A percentile compares a stretch with the other conserved stretches of the same genome.
Conservation (phyloP, 2,888 invertebrate species). For the Eledona agricola region DNA sequence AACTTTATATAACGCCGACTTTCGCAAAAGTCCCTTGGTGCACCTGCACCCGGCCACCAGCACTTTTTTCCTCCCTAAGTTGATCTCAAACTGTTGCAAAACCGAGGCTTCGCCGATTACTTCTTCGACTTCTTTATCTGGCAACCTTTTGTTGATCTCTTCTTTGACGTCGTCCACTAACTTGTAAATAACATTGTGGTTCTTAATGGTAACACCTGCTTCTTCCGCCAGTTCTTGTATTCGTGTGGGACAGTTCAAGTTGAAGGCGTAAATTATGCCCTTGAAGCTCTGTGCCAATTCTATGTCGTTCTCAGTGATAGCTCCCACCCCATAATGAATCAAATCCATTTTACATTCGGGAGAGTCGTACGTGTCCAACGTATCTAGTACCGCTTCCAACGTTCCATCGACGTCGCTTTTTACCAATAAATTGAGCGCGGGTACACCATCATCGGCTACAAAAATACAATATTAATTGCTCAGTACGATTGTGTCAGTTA, state of each 20-base stretch:
- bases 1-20: constrained; percentile 73
- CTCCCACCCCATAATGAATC: constrained; percentile 91
- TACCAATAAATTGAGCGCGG: constrained; percentile 62
- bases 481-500: too few species aligned
- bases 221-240: constrained; percentile 65
- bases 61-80: constrained; percentile 80
- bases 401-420: constrained; percentile 95
- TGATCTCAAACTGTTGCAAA: constrained; percentile 82
- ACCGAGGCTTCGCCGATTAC: constrained; percentile 85
- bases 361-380: constrained; percentile 86
- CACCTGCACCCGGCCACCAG: constrained; percentile 92
- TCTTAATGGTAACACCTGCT: constrained; percentile 69
- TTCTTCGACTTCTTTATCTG: constrained; percentile 78
- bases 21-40: constrained; percentile 77
- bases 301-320: constrained; percentile 82
- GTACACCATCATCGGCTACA: constrained; percentile 50
- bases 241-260: constrained; percentile 70
- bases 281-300: constrained; percentile 80
- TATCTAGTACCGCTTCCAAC: constrained; percentile 92
- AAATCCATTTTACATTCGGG: constrained; percentile 81
- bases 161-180: constrained; percentile 88
- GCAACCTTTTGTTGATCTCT: constrained; percentile 78
- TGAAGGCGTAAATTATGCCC: constrained; percentile 89
- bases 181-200: constrained; percentile 91
- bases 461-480: constrained; percentile 1